These are phyloP conservation scores for Corbicula japonica DNA, from an alignment of 2,888 invertebrate species.

Conservation along the genomic window DNA sequence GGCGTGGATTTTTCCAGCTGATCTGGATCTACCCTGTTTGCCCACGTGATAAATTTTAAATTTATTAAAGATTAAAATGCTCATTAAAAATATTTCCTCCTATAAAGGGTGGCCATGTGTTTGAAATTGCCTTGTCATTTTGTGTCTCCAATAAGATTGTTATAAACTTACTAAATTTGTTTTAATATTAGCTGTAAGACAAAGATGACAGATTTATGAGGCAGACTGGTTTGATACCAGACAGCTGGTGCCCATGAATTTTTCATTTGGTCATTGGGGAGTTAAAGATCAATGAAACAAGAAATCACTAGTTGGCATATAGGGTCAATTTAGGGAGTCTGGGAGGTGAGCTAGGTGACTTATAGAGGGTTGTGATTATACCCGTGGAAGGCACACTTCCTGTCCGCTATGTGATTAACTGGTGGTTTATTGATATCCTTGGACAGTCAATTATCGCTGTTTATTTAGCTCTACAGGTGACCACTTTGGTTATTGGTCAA, in stretches of 20 bases:
- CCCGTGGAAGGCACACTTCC: slow-evolving; percentile 35
- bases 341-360: slow-evolving; percentile 25
- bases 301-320: slow-evolving; percentile 2
- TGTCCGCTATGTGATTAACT: slow-evolving; percentile 36
- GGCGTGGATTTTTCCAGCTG: too few relatives aligned
- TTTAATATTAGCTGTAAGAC: background rate
- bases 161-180: too few relatives aligned
- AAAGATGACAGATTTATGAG: slow-evolving; percentile 12
- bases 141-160: too few relatives aligned
- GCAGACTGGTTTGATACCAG: background rate
- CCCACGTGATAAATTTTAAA: too few relatives aligned
- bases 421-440: slow-evolving; percentile 28
- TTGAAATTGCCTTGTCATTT: too few relatives aligned
- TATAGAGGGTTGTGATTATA: slow-evolving; percentile 47
- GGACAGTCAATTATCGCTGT: slow-evolving; percentile 24
- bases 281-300: background rate
- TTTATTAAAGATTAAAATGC: too few relatives aligned
- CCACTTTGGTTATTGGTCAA: slow-evolving; percentile 31
- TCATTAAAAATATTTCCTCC: too few relatives aligned
- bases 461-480: slow-evolving; percentile 40
- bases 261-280: slow-evolving; percentile 13
- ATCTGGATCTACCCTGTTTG: too few relatives aligned
- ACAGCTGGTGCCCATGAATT: slow-evolving; percentile 29
- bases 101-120: too few relatives aligned
- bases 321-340: slow-evolving; percentile 5